Base-by-base conservation (phyloP, 2,888 invertebrate genomes). In the Euplagia quadripunctaria region DNA sequence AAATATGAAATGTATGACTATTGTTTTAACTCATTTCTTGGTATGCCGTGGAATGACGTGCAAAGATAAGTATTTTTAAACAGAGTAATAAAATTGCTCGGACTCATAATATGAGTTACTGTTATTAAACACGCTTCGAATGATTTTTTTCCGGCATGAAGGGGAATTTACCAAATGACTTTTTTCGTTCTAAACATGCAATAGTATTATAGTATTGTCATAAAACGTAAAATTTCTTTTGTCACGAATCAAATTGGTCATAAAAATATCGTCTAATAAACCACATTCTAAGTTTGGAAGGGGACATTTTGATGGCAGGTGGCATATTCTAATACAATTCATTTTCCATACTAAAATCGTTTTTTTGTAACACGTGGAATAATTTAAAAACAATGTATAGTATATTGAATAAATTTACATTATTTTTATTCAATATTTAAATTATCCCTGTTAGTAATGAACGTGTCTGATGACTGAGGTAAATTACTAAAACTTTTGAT, bases 171-270 rank as follows among this genome's bases (percentile, higher is more conserved):
- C 74, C 31, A 78, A 79, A 82, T 75, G 17, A 72, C 74, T 76
- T 79, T 84, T 71, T 67, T 75, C 51, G 61, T 74, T 74, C 61
- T 58, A 61, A 80, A 80, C 75, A 69, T 67, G 61, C 61, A 61
- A 73, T 74, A 63, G 46, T n/a, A 8, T 43, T 6, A 43, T 43
- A 43, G 4, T 76, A 61, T 61, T 78, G 75, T 80, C 83, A 66
- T 83, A 84, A 84, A 84, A 77, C 12, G 63, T 76, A 81, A 82
- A 84, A 77, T 75, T 81, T 64, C 74, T 55, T 80, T 81, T 78
- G 80, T 85, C 83, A 85, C 83, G 83, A 83, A 70, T 20, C 43
- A 58, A 64, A 17, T 78, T 68, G 61, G 63, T 63, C 77, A 43
- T 58, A 61, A 58, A 46, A 69, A 69, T 76, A 65, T 73, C 31